These are phyloP conservation scores for Arge pagana DNA, from an alignment of 2,888 invertebrate genomes.

Conservation along the genomic window DNA sequence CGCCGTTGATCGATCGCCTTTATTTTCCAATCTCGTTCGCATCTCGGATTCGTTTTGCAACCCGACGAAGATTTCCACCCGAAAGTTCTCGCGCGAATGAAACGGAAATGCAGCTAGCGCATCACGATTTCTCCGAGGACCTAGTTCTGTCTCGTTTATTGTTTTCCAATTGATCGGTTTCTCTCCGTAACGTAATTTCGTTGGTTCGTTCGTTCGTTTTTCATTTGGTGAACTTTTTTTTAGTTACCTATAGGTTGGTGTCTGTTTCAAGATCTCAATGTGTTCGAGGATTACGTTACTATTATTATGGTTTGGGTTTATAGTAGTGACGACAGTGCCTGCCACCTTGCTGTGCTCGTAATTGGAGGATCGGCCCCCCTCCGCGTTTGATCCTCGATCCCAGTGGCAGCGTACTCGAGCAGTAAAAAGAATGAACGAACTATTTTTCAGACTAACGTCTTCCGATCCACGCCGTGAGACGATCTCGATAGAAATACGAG, in stretches of 20 bases:
- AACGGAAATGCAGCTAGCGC: not conserved
- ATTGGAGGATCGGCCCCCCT: constrained; percentile 49
- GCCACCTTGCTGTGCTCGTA: constrained; percentile 51
- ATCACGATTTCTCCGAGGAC: not conserved
- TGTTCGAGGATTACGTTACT: constrained; percentile 22
- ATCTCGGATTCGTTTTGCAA: not conserved
- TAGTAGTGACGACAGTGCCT: constrained; percentile 53
- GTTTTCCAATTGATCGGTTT: constrained; percentile 18
- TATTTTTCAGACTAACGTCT: constrained; percentile 4
- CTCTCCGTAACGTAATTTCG: no score
- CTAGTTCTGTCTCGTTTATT: not conserved
- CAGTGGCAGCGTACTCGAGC: constrained; percentile 26
- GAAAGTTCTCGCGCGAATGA: no score
- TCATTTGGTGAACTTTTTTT: not conserved
- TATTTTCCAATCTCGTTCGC: not conserved
- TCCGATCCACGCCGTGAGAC: not conserved
- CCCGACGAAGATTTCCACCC: no score
- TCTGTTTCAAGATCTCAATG: constrained; percentile 24
- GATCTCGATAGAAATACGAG: not conserved
- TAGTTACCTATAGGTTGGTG: constrained; percentile 21
- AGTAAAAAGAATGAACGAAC: not conserved
- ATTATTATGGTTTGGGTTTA: constrained; percentile 39
- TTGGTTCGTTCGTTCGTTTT: constrained; percentile 13
- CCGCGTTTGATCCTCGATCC: constrained; percentile 43
- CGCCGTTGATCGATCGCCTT: not conserved